Evolutionary conservation across 1,140 invertebrate genomes (phyloP), one percentile per base, ranked within the genome.

Genomic region (Tetranychus urticae): DNA sequence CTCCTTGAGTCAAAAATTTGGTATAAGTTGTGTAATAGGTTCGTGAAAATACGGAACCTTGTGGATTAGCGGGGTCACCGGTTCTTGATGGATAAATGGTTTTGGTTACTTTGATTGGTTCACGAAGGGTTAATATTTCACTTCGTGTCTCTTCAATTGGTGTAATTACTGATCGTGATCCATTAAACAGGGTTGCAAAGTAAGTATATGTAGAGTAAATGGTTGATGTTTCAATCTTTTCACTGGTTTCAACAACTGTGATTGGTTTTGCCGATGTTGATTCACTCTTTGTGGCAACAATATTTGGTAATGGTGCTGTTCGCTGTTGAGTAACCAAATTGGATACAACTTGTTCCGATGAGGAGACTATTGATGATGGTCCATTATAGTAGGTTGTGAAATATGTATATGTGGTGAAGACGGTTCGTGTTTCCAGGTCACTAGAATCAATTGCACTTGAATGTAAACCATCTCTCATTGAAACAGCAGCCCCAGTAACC

Each of bases 371-470:
- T 0, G 84, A 82, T 1, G 82, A 82, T 37, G 80, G 78, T 63
- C 84, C 84, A 68, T 85, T 80, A 73, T 88, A 89, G 70, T 84
- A 89, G 0, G 88, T 91, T 1, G 87, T 91, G 55, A 88, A 76
- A 69, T 88, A 89, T 1, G 86, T 90, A 58, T 68, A 69, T 2
- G 69, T 69, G 34, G 68, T 69, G 48, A 56, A 70, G 42, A 68
- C 61, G 13, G 66, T 69, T 48, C 62, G 56, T 5, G 68, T 66
- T 12, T 66, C 64, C 33, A 57, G 31, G 13, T 37, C n/a, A 3
- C 12, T 14, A 31, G n/a, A n/a, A 10, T 35, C 55, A 36, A 58
- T 63, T n/a, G 23, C 50, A 23, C 61, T 36, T 4, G 64, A 61
- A 2, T 60, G 55, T 13, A 62, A 31, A 37, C 54, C 61, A 47